Conservation (phyloP, 2,888 invertebrate genomes). For the Apamea monoglypha region DNA sequence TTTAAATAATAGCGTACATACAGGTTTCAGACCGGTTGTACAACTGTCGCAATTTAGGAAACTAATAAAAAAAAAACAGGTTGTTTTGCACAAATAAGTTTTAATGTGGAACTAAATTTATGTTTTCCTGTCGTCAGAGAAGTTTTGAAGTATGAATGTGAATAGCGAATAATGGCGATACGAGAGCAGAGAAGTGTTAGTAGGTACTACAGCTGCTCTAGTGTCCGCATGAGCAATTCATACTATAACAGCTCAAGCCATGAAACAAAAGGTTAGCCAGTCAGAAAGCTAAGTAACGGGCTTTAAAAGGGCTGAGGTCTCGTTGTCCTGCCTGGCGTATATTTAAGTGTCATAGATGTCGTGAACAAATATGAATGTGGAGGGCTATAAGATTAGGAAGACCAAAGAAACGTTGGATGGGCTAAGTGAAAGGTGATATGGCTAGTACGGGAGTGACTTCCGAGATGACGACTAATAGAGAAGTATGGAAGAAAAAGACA, state of each 20-base stretch:
- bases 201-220: background rate
- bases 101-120: slow-evolving; percentile 7
- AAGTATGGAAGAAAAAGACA: too few relatives aligned
- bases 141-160: background rate
- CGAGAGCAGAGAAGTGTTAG: background rate
- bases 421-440: background rate
- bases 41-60: slow-evolving; percentile 42
- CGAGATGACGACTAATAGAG: background rate
- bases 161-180: too few relatives aligned
- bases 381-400: background rate
- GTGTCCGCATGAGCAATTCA: background rate
- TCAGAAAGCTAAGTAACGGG: background rate
- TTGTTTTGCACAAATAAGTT: slow-evolving; percentile 46
- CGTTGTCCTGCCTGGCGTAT: background rate
- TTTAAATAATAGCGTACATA: slow-evolving; percentile 43
- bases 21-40: slow-evolving; percentile 45
- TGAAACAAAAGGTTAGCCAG: background rate
- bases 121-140: background rate
- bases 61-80: slow-evolving; percentile 48
- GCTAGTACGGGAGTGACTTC: background rate
- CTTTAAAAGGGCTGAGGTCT: background rate
- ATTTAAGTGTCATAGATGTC: background rate
- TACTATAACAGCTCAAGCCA: background rate
- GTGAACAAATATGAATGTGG: background rate
- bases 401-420: background rate